Evolutionary conservation across 2,888 invertebrate species (phyloP), one percentile per base, ranked within the genome.

Genomic region (Drosophila quasianomalipes): DNA sequence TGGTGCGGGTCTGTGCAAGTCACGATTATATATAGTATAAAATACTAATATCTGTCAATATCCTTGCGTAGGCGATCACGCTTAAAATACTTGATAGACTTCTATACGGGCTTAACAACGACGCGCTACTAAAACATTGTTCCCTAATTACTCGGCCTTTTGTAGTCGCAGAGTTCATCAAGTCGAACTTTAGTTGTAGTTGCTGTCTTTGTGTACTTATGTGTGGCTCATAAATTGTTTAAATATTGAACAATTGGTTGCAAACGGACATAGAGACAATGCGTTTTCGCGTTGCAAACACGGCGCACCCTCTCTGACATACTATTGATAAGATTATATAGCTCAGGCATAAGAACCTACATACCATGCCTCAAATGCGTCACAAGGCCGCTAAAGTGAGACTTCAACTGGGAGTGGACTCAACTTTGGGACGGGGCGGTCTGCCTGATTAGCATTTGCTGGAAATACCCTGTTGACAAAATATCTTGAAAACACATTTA

Each of bases 201-300:
- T 74, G 73, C 60, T 58, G 35, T 57, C 69, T 33, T 28, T 66
- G 35, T 67, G 37, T 72, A 39, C 55, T 41, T 64, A 57, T 65
- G 67, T 73, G 81, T 73, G 76, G 58, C 76, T 79, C 81, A 88
- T 83, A 75, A 83, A 87, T 89, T 91, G 83, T 91, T 91, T 85
- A 85, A 91, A 84, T 84, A 89, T 87, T 82, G 75, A 76, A 80
- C 76, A 79, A 81, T 78, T 73, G 75, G 73, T 74, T 78, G 87
- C 76, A 82, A 84, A 82, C 74, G 82, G 63, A 71, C 70, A 76
- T 82, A 63, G 67, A 81, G 70, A 85, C 81, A 73, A 73, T 79
- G 67, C 72, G 70, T 73, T 79, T 62, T 47, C 33, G 54, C 55
- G 58, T 41, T 37, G 68, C 81, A 85, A 76, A 89, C 70, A 79